These are phyloP conservation scores for Aradophagus sp. DNA, from an alignment of 1,140 invertebrate species.

Conservation along the genomic window DNA sequence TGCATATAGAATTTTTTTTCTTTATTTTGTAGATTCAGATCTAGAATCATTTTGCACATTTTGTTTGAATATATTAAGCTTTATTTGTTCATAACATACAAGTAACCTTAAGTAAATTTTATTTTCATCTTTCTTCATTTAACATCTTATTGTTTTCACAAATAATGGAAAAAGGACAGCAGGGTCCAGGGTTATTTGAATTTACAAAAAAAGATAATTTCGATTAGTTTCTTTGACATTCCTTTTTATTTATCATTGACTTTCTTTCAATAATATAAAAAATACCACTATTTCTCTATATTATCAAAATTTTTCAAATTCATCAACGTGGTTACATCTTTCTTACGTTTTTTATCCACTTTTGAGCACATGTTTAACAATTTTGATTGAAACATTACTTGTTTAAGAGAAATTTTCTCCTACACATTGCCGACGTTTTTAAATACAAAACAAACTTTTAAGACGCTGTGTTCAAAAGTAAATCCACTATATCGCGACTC, in stretches of 20 bases:
- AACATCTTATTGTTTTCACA: too few species aligned
- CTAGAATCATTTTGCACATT: too few species aligned
- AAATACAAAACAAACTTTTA: too few species aligned
- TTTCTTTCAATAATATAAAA: slow-evolving; percentile 40
- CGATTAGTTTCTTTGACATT: slow-evolving; percentile 46
- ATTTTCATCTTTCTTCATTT: too few species aligned
- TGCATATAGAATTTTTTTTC: too few species aligned
- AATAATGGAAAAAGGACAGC: slow-evolving; percentile 42
- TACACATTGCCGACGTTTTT: too few species aligned
- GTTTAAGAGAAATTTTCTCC: slow-evolving; percentile 1
- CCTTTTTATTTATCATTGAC: slow-evolving; percentile 43
- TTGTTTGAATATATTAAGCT: too few species aligned
- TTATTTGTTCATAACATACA: too few species aligned
- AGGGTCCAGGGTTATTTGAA: slow-evolving; percentile 47
- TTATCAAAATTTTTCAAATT: slow-evolving; percentile 28
- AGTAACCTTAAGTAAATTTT: too few species aligned
- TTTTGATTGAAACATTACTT: neutral
- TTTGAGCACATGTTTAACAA: slow-evolving; percentile 12
- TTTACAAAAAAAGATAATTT: slow-evolving; percentile 49
- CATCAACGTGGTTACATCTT: slow-evolving; percentile 35
- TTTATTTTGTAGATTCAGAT: too few species aligned
- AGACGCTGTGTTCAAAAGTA: slow-evolving; percentile 23
- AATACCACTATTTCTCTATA: slow-evolving; percentile 37
- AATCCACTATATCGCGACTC: slow-evolving; percentile 5
- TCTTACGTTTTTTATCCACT: slow-evolving; percentile 11